Percentiles rank a stretch among this genome's conserved stretches.
phyloP scores from a whole-genome alignment of 2,888 invertebrate species.

The Disparrhopalites patrizii region DNA sequence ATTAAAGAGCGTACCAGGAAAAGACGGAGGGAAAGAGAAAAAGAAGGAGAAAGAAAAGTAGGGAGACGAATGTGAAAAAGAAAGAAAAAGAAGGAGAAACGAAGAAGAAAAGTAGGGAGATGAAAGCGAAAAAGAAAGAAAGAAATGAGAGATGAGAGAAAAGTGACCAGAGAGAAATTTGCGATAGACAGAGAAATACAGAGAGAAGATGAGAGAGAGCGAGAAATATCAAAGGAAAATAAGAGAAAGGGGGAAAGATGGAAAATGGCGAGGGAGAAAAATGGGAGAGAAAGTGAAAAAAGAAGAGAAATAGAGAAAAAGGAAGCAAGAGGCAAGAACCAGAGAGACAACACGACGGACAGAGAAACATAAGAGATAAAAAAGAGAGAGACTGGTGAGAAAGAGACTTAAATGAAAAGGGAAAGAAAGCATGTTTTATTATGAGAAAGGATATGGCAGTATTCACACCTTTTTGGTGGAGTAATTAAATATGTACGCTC shows the following conservation, averaged over 20 bases:
- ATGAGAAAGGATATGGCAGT: too few relatives aligned
- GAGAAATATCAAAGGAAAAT: background rate
- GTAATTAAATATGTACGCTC: conserved; percentile 21
- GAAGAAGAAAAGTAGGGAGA: background rate
- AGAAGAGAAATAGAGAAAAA: too few relatives aligned
- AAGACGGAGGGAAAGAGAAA: background rate
- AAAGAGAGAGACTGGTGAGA: background rate
- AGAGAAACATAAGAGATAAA: background rate
- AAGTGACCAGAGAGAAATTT: background rate
- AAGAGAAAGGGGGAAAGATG: background rate
- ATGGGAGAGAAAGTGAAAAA: too few relatives aligned
- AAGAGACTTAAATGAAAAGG: too few relatives aligned
- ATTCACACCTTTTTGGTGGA: conserved; percentile 15
- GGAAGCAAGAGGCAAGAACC: too few relatives aligned
- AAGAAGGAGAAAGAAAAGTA: background rate
- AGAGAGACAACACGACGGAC: too few relatives aligned
- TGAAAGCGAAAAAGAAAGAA: background rate
- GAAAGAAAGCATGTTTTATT: too few relatives aligned
- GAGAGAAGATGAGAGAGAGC: background rate
- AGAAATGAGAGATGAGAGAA: background rate
- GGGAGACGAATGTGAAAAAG: background rate
- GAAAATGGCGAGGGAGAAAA: background rate
- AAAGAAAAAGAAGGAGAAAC: background rate
- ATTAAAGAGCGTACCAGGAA: too few relatives aligned
- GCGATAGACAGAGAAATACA: background rate